Base-by-base conservation (phyloP, 1,140 invertebrate genomes). In the Lucilia cuprina region DNA sequence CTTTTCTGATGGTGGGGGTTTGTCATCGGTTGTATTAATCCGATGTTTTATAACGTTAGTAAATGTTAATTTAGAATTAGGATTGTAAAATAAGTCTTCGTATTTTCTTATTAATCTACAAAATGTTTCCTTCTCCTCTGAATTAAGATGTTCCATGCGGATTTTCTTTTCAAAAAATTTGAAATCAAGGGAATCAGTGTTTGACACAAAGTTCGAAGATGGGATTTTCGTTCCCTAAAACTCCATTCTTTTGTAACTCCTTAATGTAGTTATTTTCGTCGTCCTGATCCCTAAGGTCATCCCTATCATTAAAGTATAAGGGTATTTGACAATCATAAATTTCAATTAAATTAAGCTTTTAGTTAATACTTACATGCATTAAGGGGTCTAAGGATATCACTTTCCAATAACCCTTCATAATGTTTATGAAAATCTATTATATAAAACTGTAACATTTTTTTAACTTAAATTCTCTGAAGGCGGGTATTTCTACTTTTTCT, bases 401-500 rank as follows among this genome's bases (percentile, higher is more conserved):
- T n/a, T n/a, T n/a, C n/a, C n/a, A 65, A 41, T 70, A 80, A 19
- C 5, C 25, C 41, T 7, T 55, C 70, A 2, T 34, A 83, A n/a
- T 75, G 83, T 12, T 75, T 55, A n/a, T 82, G 25, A 14, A 47
- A 74, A 60, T 30, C 47, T 14, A 50, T 75, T 75, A 83, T 84
- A 21, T 74, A 86, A 70, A 84, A 60, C 82, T 80, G 55, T 7
- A 84, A 25, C 10, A 70, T 14, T 80, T 10, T 5, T 12, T 50
- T 30, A 30, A n/a, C n/a, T n/a, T 49, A 83, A 83, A 83, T 83
- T 74, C 82, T 74, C 19, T 41, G 49, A 83, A 83, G 41, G 5
- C 19, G 12, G 25, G 17, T 5, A 74, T 21, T 47, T 5, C 19
- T 5, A n/a, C 82, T 41, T 83, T 74, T 55, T 25, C 30, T n/a